Evolutionary conservation across 1,140 invertebrate species (phyloP), one percentile per base, ranked within the genome.

Genomic region (Dufourea novaeangliae): DNA sequence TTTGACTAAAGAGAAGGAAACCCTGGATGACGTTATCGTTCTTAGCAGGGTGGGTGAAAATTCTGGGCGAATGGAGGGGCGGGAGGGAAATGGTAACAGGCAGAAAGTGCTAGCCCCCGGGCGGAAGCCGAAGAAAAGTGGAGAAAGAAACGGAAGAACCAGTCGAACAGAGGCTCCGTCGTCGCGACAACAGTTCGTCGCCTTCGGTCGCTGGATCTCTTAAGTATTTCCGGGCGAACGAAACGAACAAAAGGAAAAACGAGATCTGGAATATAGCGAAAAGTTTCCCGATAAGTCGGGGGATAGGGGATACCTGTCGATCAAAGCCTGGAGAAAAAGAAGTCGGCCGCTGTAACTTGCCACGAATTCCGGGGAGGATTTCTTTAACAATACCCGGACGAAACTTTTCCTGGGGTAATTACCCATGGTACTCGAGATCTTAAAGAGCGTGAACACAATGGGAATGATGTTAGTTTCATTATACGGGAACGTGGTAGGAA

Each of bases 401-500:
- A 46, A 50, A 17, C 32, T 46, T 59, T 46, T 7, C 8, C 46
- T 1, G 20, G 22, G 12, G 17, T 61, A 76, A 76, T 69, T 61
- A 76, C 20, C 41, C 17, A 67, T 29, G 39, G 20, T 46, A 12
- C 8, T 17, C 7, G 17, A 11, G 52, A 32, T 62, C 41, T 46
- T 39, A 29, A 41, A 62, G 54, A 29, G 22, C 8, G 25, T 0
- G 50, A 20, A 41, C 29, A 57, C 66, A 70, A 52, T 20, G 14
- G 32, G 12, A 6, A 59, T 41, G 14, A 57, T n/a, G 41, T 22
- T 20, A 25, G 37, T 71, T 68, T 76, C 27, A 54, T 82, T 56
- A 56, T 12, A 11, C 17, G 10, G n/a, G 52, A 44, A 78, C 62
- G 68, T 64, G 50, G 63, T 44, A 32, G 20, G 41, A 63, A 82